Evolutionary conservation across 1,140 invertebrate genomes (phyloP), one percentile per base, ranked within the genome.

Genomic region (Trissolcus basalis): DNA sequence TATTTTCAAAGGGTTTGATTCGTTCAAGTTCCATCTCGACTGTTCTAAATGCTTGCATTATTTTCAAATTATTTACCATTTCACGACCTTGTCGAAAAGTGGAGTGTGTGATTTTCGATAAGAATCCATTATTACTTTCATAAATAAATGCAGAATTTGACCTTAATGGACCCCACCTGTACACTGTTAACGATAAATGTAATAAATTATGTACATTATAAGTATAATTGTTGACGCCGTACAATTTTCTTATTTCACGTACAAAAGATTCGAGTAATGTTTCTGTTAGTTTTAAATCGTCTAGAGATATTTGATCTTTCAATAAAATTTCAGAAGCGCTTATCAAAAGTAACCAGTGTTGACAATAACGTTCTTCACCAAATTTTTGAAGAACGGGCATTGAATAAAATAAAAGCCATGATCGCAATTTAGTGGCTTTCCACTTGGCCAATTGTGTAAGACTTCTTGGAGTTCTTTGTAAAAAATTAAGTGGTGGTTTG

Each of bases 321-420:
- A 67, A 49, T 41, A 75, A 53, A 33, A 75, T 10, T 14, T 60
- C 48, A 39, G 9, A 39, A 19, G n/a, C 48, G n/a, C 13, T 32
- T 6, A 74, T 56, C 27, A 74, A 55, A 3, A 68, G 10, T 15
- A 74, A 49, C 55, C 63, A 74, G 13, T 74, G 61, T 8, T 74
- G 33, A 16, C 12, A 8, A 41, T 67, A 80, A 9, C 19, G 0
- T 11, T 80, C 12, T 47, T 70, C 67, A n/a, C 63, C 45, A 74
- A 68, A 81, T 56, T 71, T 59, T 6, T 44, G 15, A 4, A 78
- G 4, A 39, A 69, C 33, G 9, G 69, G 61, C 14, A 80, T 43
- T 8, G 75, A 80, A 78, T 77, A 78, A 60, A 48, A 78, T 14
- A 81, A 41, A 10, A 81, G 35, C 11, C 36, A 80, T 32, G 69